Conservation (phyloP, 2,888 invertebrate genomes). For the Cantharis lateralis region DNA sequence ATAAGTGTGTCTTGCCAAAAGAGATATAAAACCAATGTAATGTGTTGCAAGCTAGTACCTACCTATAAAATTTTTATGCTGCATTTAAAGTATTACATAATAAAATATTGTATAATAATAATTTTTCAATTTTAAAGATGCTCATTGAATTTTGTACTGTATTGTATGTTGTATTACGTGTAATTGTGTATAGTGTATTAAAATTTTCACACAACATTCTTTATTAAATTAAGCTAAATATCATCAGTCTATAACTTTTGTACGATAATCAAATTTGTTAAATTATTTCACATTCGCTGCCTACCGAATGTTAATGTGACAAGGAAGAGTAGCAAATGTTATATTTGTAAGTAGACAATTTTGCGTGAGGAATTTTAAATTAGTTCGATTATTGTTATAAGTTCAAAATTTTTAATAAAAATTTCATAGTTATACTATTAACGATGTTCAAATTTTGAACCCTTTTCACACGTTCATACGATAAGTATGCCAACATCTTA, state of each 20-base stretch:
- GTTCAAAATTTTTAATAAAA: background rate
- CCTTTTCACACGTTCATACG: background rate
- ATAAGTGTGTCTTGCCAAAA: conserved; percentile 14
- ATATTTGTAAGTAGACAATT: background rate
- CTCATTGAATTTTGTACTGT: background rate
- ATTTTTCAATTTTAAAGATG: background rate
- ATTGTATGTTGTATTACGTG: background rate
- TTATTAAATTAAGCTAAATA: background rate
- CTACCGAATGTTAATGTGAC: background rate
- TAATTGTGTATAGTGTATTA: conserved; percentile 2
- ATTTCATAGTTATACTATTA: background rate
- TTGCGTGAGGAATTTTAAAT: background rate
- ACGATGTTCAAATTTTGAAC: background rate
- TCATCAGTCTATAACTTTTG: background rate
- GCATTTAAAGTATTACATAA: background rate
- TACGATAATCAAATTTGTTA: background rate
- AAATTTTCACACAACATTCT: background rate
- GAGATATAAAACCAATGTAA: background rate
- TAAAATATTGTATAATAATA: background rate
- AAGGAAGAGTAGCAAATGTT: background rate
- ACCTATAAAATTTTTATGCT: background rate
- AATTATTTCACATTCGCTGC: background rate
- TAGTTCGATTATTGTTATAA: background rate
- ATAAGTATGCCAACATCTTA: background rate
- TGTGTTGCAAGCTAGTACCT: background rate